Base-by-base conservation (phyloP, 2,888 invertebrate genomes). In the Phorcus lineatus region DNA sequence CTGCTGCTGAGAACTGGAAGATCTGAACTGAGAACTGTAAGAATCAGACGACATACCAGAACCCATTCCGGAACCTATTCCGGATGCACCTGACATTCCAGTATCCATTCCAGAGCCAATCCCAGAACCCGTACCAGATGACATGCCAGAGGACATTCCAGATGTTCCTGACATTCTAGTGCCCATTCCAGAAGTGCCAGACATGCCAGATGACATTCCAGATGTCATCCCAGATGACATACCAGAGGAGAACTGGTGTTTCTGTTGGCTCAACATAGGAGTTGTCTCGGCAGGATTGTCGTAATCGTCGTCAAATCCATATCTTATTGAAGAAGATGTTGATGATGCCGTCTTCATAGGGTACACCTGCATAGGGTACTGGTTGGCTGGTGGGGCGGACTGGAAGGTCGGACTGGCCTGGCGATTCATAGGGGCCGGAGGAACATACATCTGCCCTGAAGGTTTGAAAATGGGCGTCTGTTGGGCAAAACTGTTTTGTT, bases 281-380 rank as follows among this genome's bases (percentile, higher is more conserved):
- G 84, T 83, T 55, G 87, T 83, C 28, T 87, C 88, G 7, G 87
- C 67, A 22, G 82, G 82, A 79, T 90, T 89, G 81, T 90, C 90
- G 82, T 90, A 90, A 78, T 90, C 90, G 74, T 89, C 89, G 75
- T 88, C 88, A n/a, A 81, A 87, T 28, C 83, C 57, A 13, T 80
- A 17, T 53, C 67, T 70, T n/a, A 67, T 62, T 80, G 84, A 19
- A 66, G 55, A 22, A 22, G 62, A 31, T 52, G 66, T 55, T 53
- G 74, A 22, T 19, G 67, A 22, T 19, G 79, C 47, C 55, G 24
- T 28, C 52, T 19, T 24, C 74, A 52, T 53, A 6, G 74, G 52
- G 24, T 74, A 74, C 19, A 74, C 74, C 74, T 74, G 74, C 24
- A 19, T 47, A 22, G 74, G 74, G 24, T 74, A 74, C 24, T 74